phyloP scores from a whole-genome alignment of 1,140 invertebrate species.

The Pogonomyrmex barbatus region DNA sequence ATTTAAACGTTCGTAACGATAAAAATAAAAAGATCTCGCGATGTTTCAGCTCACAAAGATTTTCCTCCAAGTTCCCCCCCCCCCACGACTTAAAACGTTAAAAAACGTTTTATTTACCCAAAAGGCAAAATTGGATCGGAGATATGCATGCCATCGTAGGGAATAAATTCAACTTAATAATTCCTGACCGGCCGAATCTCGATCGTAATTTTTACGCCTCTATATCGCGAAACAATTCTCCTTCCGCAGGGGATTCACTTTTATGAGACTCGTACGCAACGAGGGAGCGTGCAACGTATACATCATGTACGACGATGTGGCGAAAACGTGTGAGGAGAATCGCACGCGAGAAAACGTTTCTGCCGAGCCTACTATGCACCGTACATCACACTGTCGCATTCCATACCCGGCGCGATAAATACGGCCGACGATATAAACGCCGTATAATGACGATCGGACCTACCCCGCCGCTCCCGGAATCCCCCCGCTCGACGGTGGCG shows the following conservation, averaged over 20 bases:
- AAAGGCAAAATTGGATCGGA: not conserved
- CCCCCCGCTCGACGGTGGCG: conserved; percentile 1
- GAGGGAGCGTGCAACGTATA: conserved; percentile 39
- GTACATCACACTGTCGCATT: conserved; percentile 63
- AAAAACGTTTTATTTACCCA: not conserved
- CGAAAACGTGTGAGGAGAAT: conserved; percentile 38
- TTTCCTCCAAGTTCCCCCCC: not conserved
- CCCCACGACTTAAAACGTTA: not conserved
- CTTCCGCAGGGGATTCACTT: not conserved
- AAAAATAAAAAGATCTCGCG: not conserved
- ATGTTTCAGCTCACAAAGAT: not conserved
- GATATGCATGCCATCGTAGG: not conserved
- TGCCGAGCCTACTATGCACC: conserved; percentile 40
- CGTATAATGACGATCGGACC: conserved; percentile 62
- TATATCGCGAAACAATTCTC: conserved; percentile 8
- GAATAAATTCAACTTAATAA: conserved; percentile 12
- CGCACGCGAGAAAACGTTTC: conserved; percentile 52
- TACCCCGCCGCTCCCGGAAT: not conserved
- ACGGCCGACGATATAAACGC: conserved; percentile 55
- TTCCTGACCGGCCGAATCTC: not conserved
- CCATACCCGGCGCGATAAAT: conserved; percentile 55
- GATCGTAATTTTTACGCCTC: not conserved
- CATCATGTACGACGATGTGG: conserved; percentile 18
- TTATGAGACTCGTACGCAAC: conserved; percentile 3
- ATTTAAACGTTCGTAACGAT: not conserved